These are phyloP conservation scores for Ophion ellenae DNA, from an alignment of 2,888 invertebrate genomes.

Conservation along the genomic window DNA sequence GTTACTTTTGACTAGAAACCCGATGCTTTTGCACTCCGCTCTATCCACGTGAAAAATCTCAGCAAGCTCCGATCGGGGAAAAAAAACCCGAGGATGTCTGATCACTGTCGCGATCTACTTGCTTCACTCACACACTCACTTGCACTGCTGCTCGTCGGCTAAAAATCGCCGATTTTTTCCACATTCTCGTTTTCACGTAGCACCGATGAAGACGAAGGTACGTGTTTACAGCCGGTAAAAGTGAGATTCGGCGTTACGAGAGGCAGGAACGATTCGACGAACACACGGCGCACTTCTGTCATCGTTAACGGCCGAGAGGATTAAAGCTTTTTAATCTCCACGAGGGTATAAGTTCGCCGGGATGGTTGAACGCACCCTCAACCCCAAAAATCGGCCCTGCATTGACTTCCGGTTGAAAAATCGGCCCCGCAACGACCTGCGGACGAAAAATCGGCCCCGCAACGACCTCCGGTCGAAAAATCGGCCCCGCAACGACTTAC, in stretches of 20 bases:
- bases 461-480: too few relatives aligned
- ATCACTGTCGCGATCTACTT: constrained; percentile 35
- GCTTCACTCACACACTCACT: constrained; percentile 49
- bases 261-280: constrained; percentile 8
- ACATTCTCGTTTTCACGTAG: constrained; percentile 46
- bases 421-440: too few relatives aligned
- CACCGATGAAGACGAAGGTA: constrained; percentile 34
- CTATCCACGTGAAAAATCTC: too few relatives aligned
- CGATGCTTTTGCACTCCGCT: neutral
- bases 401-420: neutral
- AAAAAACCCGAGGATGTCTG: constrained; percentile 7
- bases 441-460: too few relatives aligned
- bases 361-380: neutral
- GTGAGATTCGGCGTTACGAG: constrained; percentile 11
- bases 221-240: constrained; percentile 35
- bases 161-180: constrained; percentile 22
- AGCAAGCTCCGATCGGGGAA: too few relatives aligned
- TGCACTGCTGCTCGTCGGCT: constrained; percentile 20
- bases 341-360: constrained; percentile 16
- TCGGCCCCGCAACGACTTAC: too few relatives aligned
- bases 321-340: neutral
- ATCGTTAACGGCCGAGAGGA: constrained; percentile 23
- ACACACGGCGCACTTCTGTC: constrained; percentile 49
- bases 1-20: constrained; percentile 51
- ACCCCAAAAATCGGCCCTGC: neutral